Percentiles rank a stretch among this genome's conserved stretches.
phyloP scores from a whole-genome alignment of 2,797 vertebrate genomes.

The Mormyrops boulengeri region DNA sequence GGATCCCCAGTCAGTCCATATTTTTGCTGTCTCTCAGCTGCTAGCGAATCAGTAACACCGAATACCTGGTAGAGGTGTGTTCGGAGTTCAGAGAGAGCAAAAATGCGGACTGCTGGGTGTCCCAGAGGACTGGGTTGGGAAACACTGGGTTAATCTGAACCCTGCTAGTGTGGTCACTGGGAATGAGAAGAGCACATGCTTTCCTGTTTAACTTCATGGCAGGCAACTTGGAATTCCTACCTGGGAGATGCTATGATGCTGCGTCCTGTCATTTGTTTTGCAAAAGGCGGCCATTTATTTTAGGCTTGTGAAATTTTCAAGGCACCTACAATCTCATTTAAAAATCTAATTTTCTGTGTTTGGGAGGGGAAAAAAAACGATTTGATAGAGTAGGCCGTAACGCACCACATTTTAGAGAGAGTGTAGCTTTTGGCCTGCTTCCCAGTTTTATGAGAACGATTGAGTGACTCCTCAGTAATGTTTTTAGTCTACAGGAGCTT shows the following conservation, averaged over 20 bases:
- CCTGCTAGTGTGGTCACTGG: background rate
- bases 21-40: background rate
- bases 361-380: background rate
- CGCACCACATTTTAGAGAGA: background rate
- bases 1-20: background rate
- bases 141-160: background rate
- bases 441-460: slow-evolving; percentile 6
- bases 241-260: background rate
- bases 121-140: background rate
- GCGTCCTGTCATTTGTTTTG: background rate
- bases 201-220: background rate
- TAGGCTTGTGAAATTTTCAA: background rate
- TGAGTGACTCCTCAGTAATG: background rate
- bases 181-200: background rate
- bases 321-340: background rate
- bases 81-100: background rate
- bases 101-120: background rate
- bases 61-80: background rate
- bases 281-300: background rate
- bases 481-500: background rate
- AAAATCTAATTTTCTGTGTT: background rate
- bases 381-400: background rate
- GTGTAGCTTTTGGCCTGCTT: background rate
- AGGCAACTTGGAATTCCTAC: background rate
- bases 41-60: background rate